Base-by-base conservation (phyloP, 2,113 vertebrate genomes). In the Nanorana parkeri region DNA sequence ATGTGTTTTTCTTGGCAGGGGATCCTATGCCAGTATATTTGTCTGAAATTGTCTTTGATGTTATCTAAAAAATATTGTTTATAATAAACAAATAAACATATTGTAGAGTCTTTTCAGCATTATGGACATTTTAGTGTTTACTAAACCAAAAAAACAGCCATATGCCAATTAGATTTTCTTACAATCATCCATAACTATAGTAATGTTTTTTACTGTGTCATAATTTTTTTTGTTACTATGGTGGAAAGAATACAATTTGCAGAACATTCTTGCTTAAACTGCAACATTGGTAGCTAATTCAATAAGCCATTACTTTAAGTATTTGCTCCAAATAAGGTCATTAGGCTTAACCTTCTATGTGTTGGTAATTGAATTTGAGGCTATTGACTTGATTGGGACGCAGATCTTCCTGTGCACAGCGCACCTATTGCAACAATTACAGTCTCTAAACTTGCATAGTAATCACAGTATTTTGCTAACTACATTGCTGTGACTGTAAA, bases 231-330 rank as follows among this genome's bases (percentile, higher is more conserved):
- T 21, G 21, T 60, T 60, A 60, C 20, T 60, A 10, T 5, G 10
- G 20, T n/a, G 5, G 3, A 60, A 21, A 1, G 1, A 60, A 3
- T 32, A 24, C 20, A 73, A 26, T 16, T 73, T 58, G 26, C 54
- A 73, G 19, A n/a, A 73, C 29, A 32, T n/a, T n/a, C 32, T 19
- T 73, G 71, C 52, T 73, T 73, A 58, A 73, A 58, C 71, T 73
- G 26, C 54, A 73, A 21, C 11, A 55, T 71, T 54, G 68, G 68
- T 26, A 26, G 23, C 26, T 72, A 19, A 72, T 29, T 54, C n/a
- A 72, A 72, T 55, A 32, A 56, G 3, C 3, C 24, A 73, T 54
- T 24, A 32, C n/a, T 56, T 54, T 73, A 20, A 58, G 17, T 32
- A 26, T 54, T 58, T 56, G 69, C 52, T 73, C 36, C 26, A 55